Conservation (phyloP, 2,113 vertebrate species). For the Catharus fuscescens region DNA sequence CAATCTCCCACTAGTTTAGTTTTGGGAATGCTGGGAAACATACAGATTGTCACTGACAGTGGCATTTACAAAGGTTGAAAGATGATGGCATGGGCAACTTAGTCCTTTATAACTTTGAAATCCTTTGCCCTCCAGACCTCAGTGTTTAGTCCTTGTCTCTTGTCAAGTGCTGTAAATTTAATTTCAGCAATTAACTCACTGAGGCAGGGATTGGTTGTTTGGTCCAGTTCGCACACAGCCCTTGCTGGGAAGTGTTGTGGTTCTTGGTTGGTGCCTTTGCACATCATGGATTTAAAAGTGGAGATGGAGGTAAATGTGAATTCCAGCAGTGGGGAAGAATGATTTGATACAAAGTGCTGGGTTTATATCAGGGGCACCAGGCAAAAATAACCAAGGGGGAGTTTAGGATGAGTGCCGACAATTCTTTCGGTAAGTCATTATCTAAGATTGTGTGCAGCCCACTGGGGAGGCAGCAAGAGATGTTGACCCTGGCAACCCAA, state of each 20-base stretch:
- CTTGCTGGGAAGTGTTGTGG: not conserved
- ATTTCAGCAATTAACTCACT: not conserved
- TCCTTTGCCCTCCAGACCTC: not conserved
- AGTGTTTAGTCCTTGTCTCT: not conserved
- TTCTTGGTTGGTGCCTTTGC: not conserved
- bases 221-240: not conserved
- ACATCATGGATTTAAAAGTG: rapidly evolving
- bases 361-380: not conserved
- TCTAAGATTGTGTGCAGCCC: not conserved
- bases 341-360: not conserved
- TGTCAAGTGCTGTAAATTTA: not conserved
- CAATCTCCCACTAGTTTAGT: not conserved
- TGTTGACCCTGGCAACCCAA: no score
- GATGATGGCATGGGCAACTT: rapidly evolving
- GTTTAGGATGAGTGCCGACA: not conserved
- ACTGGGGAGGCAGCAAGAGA: not conserved
- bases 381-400: not conserved
- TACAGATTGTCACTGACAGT: not conserved
- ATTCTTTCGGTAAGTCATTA: not conserved
- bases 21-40: not conserved
- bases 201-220: not conserved
- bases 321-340: not conserved
- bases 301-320: not conserved
- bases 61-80: not conserved
- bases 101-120: not conserved